These are phyloP conservation scores for Drosophila stalkeri DNA, from an alignment of 2,888 invertebrate species.

Conservation along the genomic window DNA sequence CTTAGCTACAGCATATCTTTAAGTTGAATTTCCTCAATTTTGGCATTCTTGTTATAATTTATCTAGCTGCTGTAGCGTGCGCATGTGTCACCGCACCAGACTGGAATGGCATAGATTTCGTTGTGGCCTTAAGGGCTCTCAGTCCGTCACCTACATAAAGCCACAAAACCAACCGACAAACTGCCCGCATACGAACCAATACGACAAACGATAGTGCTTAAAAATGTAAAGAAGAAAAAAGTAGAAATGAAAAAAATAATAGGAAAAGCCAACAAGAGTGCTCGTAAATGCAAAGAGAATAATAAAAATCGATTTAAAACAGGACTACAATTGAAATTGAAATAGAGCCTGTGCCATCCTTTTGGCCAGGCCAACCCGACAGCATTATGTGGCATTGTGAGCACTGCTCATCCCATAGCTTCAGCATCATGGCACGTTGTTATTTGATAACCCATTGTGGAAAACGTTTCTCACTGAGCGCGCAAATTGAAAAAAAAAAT, in stretches of 20 bases:
- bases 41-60: constrained; percentile 14
- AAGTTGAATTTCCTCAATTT: not conserved
- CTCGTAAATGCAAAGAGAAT: constrained; percentile 55
- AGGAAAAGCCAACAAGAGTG: constrained; percentile 30
- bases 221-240: constrained; percentile 9
- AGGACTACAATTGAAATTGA: constrained; percentile 78
- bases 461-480: constrained; percentile 60
- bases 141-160: constrained; percentile 41
- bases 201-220: constrained; percentile 30
- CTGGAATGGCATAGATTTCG: constrained; percentile 32
- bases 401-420: constrained; percentile 23
- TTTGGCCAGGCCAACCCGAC: constrained; percentile 31
- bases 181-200: constrained; percentile 51
- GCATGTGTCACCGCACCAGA: constrained; percentile 9
- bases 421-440: constrained; percentile 72
- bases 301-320: constrained; percentile 80
- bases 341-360: constrained; percentile 60
- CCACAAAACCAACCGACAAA: constrained; percentile 44
- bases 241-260: constrained; percentile 12
- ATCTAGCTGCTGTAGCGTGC: constrained; percentile 15
- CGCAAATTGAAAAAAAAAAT: constrained; percentile 77
- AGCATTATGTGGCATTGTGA: constrained; percentile 52
- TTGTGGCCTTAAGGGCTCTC: constrained; percentile 42
- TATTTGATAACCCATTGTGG: constrained; percentile 81
- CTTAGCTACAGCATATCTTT: constrained; percentile 9